A percentile compares a stretch with the other conserved stretches of the same genome.
Conservation (phyloP, 2,888 invertebrate species). For the Drosophila limbata region DNA sequence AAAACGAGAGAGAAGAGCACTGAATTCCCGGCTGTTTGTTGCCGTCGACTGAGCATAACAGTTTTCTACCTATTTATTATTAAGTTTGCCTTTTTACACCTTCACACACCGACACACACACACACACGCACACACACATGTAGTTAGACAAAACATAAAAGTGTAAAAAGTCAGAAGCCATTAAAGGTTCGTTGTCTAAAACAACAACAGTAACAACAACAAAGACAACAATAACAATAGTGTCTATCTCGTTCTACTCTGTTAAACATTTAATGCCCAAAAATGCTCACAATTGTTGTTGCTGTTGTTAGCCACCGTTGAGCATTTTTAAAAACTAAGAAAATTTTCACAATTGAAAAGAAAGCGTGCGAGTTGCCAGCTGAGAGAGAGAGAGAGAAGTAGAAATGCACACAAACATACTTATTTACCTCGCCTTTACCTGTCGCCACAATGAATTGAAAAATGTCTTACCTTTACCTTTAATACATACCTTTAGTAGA, state of each 20-base stretch:
- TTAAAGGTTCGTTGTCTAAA: conserved; percentile 63
- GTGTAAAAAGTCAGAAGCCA: conserved; percentile 76
- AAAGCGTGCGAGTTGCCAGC: conserved; percentile 68
- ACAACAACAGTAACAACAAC: conserved; percentile 42
- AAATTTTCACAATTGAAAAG: conserved; percentile 65
- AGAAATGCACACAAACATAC: background rate
- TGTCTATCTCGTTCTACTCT: conserved; percentile 70
- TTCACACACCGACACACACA: conserved; percentile 62
- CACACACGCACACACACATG: conserved; percentile 12
- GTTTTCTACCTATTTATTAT: conserved; percentile 67
- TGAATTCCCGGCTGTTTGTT: conserved; percentile 13
- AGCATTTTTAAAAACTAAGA: conserved; percentile 42
- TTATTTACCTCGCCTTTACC: conserved; percentile 13
- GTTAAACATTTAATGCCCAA: conserved; percentile 71
- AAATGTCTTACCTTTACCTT: conserved; percentile 21
- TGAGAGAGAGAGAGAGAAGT: background rate
- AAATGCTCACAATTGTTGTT: conserved; percentile 35
- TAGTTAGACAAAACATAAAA: conserved; percentile 66
- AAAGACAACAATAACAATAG: conserved; percentile 40
- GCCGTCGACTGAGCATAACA: conserved; percentile 75
- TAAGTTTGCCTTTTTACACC: conserved; percentile 74
- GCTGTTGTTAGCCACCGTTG: conserved; percentile 27
- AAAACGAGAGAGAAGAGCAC: background rate
- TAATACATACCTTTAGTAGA: background rate
- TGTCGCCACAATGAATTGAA: conserved; percentile 40